A percentile compares a stretch with the other conserved stretches of the same genome.
phyloP scores from a whole-genome alignment of 2,888 invertebrate genomes.

The Adelphocoris suturalis region DNA sequence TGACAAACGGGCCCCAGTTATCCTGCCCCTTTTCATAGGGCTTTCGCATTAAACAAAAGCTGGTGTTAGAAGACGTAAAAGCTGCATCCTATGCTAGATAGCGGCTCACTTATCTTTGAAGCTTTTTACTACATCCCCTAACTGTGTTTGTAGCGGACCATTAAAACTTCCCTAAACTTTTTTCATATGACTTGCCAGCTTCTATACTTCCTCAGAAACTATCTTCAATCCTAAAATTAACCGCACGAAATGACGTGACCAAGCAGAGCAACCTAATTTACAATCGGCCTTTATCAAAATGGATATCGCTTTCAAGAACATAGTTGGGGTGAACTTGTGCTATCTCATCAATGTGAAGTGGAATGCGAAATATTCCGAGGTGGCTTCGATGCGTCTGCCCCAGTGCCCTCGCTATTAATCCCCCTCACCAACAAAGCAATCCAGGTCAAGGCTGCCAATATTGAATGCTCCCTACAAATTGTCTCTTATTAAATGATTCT shows the following conservation, averaged over 20 bases:
- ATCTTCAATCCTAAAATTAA: background rate
- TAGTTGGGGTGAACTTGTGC: slow-evolving; percentile 7
- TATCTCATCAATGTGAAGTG: slow-evolving; percentile 29
- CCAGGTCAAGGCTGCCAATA: background rate
- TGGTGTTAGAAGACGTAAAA: no score
- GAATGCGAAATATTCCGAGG: slow-evolving; percentile 27
- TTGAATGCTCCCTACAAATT: background rate
- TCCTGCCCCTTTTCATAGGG: no score
- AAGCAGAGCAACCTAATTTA: no score
- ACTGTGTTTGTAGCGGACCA: background rate
- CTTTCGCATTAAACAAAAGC: no score
- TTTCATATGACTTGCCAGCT: background rate
- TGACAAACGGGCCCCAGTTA: no score
- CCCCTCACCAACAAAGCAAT: background rate
- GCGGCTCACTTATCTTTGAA: background rate
- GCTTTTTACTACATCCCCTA: background rate
- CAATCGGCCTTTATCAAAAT: background rate
- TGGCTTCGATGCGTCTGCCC: background rate
- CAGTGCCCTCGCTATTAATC: slow-evolving; percentile 8
- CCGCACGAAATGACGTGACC: background rate
- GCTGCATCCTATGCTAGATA: no score
- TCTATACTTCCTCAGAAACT: background rate
- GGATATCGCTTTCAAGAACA: slow-evolving; percentile 3
- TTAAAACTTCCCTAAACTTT: background rate
- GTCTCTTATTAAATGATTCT: background rate